These are phyloP conservation scores for Diplogasteroides magnus DNA, from an alignment of 1,140 invertebrate genomes.

Conservation along the genomic window DNA sequence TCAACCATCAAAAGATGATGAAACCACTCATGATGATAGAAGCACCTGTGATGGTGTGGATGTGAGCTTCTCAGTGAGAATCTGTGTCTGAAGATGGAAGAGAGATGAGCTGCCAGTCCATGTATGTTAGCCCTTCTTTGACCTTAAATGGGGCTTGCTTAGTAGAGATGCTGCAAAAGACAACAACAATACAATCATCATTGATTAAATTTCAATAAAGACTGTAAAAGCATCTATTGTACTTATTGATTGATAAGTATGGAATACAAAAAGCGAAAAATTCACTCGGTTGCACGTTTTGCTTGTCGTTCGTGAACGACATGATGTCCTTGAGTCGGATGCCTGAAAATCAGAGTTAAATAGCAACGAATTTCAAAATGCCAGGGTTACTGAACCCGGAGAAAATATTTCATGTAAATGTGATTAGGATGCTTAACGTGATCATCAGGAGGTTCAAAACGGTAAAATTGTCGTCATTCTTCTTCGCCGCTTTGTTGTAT, in stretches of 20 bases:
- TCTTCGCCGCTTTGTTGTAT: no score
- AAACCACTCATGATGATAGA: background rate
- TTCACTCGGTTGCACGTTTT: conserved; percentile 49
- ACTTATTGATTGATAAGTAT: no score
- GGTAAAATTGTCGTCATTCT: no score
- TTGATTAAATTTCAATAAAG: conserved; percentile 3
- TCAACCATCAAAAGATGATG: no score
- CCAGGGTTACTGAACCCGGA: no score
- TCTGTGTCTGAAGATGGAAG: conserved; percentile 49
- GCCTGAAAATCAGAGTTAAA: conserved; percentile 31
- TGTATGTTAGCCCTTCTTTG: conserved; percentile 38
- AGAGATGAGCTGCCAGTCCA: conserved; percentile 46
- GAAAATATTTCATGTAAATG: no score
- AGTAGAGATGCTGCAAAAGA: no score
- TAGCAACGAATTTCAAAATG: conserved; percentile 18
- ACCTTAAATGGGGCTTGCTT: no score
- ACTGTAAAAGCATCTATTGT: no score
- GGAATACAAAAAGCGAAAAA: no score
- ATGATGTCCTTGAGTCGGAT: conserved; percentile 52
- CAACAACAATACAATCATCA: background rate
- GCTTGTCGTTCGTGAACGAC: conserved; percentile 46
- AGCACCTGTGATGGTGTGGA: conserved; percentile 40
- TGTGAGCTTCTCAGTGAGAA: conserved; percentile 40
- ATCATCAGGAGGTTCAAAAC: no score
- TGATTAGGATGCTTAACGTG: no score